Evolutionary conservation across 2,888 invertebrate species (phyloP), one percentile per base, ranked within the genome.

Genomic region (Andrena camellia): DNA sequence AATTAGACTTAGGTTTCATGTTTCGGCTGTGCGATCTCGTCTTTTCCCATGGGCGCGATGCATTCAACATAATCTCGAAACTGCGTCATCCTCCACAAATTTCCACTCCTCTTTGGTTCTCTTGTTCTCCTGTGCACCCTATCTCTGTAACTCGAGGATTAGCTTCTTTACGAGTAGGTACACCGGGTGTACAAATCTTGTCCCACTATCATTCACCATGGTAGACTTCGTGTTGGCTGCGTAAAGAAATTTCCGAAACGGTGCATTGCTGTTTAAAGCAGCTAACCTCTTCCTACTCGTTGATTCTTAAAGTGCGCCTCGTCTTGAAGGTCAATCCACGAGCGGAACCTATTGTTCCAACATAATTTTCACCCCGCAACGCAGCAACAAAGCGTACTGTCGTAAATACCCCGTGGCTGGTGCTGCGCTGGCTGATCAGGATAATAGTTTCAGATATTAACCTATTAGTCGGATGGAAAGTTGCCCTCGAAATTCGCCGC

Each of bases 1-100:
- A 87, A 84, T 87, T 89, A 66, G 69, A 85, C 81, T 86, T 84
- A 79, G 74, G 31, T 85, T 84, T 87, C 69, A 76, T 77, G 87
- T 81, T 83, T 83, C 70, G 68, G 42, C 64, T 54, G 42, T 4
- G 54, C 66, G 75, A 81, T 59, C 78, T 71, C 26, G 66, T 69
- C 74, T 84, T 84, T 75, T 81, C 87, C 83, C 83, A 17, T 1
- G 86, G 70, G 86, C 70, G 50, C 62, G 63, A 74, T 87, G 62
- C 72, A 78, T 89, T 78, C 68, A 52, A 74, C 75, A 66, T 89
- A 88, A 89, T 86, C 86, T 87, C 74, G 50, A 54, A 48, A 26
- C 50, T 23, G 68, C 17, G 68, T 81, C 81, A 70, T 83, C 72
- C 75, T 52, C 29, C 63, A 26, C 48, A 66, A 54, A 48, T 77